Conservation (phyloP, 2,797 vertebrate species). For the Labroides dimidiatus region DNA sequence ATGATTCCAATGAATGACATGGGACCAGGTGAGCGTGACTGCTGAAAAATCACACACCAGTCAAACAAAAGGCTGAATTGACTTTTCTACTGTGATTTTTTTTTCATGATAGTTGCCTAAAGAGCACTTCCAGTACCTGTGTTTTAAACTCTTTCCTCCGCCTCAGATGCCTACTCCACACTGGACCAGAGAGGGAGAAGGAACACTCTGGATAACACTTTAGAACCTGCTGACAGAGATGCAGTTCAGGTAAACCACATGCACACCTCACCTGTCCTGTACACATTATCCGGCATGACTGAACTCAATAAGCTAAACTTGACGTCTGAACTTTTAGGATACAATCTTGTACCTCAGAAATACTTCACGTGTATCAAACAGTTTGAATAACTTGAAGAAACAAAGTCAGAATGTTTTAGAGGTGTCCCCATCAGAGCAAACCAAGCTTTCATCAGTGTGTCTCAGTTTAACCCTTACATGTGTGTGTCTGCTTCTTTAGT, state of each 20-base stretch:
- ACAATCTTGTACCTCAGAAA: not conserved
- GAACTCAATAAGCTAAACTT: slow-evolving; percentile 4
- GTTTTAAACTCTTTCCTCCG: not conserved
- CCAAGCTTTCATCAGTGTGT: no score
- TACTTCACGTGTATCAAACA: no score
- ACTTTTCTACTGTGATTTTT: no score
- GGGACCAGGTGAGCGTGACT: slow-evolving; percentile 88
- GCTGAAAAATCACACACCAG: not conserved
- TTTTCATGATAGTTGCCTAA: not conserved
- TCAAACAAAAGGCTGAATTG: no score
- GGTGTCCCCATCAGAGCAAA: no score
- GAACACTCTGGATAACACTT: slow-evolving; percentile 91
- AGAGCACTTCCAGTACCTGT: not conserved
- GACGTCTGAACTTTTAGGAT: not conserved
- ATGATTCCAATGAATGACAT: slow-evolving; percentile 96
- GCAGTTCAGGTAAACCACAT: slow-evolving; percentile 88
- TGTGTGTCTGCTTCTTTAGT: no score
- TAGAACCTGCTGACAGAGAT: slow-evolving; percentile 90
- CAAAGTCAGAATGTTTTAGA: no score
- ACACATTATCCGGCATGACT: slow-evolving; percentile 57
- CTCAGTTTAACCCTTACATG: no score
- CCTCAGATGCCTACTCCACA: slow-evolving; percentile 88
- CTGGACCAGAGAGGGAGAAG: slow-evolving; percentile 92
- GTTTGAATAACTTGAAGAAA: no score
- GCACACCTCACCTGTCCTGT: slow-evolving; percentile 29